A percentile compares a stretch with the other conserved stretches of the same genome.
These are phyloP conservation scores for Ciconia stormi DNA, from an alignment of 2,113 vertebrate species.

Conservation along the genomic window DNA sequence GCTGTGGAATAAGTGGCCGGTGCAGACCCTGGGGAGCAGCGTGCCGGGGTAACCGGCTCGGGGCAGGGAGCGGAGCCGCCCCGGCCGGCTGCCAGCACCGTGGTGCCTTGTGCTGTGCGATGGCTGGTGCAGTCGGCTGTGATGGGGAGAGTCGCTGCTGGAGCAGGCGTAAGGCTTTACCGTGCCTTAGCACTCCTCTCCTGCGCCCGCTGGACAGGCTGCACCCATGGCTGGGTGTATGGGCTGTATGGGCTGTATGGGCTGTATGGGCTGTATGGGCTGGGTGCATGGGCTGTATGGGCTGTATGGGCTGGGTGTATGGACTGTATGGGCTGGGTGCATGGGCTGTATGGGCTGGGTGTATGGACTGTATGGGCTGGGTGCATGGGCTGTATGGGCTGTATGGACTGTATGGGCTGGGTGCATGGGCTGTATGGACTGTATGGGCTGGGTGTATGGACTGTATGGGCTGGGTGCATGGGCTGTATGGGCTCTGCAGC, in stretches of 20 bases:
- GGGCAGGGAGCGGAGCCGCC: not conserved
- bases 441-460: too few relatives aligned
- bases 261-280: too few relatives aligned
- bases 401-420: too few relatives aligned
- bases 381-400: too few relatives aligned
- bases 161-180: not conserved
- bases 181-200: not conserved
- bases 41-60: fast-evolving
- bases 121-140: not conserved
- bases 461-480: too few relatives aligned
- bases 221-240: not conserved
- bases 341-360: too few relatives aligned
- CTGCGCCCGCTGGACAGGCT: not conserved
- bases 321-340: too few relatives aligned
- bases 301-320: not conserved
- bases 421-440: too few relatives aligned
- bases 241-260: not conserved
- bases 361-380: not conserved
- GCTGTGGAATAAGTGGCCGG: not conserved
- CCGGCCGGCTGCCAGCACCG: not conserved
- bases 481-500: too few relatives aligned
- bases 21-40: not conserved
- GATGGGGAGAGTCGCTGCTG: not conserved
- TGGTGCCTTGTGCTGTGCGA: not conserved
- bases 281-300: not conserved